Percentiles rank a stretch among this genome's conserved stretches.
phyloP scores from a whole-genome alignment of 2,113 vertebrate genomes.

The Prietella phreatophila region DNA sequence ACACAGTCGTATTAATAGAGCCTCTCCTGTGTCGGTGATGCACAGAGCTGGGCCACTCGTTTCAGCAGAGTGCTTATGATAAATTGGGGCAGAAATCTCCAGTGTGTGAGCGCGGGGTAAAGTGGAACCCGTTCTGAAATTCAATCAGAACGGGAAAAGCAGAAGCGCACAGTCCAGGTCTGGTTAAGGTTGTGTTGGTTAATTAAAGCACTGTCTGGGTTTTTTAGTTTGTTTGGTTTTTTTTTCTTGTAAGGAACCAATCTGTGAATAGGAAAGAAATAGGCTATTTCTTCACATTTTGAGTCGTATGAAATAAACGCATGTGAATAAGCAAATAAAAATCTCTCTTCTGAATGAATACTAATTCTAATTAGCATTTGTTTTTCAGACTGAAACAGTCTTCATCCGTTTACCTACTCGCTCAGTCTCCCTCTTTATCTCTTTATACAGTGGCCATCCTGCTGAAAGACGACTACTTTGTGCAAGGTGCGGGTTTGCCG shows the following conservation, averaged over 20 bases:
- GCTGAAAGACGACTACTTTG: constrained; percentile 93
- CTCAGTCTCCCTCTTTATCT: constrained; percentile 34
- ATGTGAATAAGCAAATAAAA: constrained; percentile 52
- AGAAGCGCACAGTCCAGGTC: constrained; percentile 38
- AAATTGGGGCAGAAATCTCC: constrained; percentile 53
- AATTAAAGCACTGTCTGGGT: constrained; percentile 53
- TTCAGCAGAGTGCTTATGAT: constrained; percentile 41
- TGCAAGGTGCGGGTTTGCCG: constrained; percentile 86
- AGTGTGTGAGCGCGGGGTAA: constrained; percentile 5
- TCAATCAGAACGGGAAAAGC: constrained; percentile 56
- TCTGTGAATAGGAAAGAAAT: constrained; percentile 46
- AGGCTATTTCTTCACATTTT: constrained; percentile 1
- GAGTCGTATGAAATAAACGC: constrained; percentile 56
- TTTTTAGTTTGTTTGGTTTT: constrained; percentile 15
- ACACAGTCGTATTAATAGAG: constrained; percentile 5
- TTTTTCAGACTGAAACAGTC: too few species aligned
- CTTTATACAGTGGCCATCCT: constrained; percentile 84
- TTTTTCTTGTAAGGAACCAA: constrained; percentile 42
- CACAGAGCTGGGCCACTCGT: constrained; percentile 45
- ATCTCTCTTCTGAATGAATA: constrained; percentile 38
- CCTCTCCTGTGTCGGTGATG: constrained; percentile 34
- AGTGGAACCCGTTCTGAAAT: constrained; percentile 49
- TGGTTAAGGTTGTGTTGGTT: constrained; percentile 52
- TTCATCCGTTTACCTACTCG: neutral
- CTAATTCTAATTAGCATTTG: too few species aligned